Evolutionary conservation across 2,888 invertebrate genomes (phyloP).

Genomic region (Lasioglossum pauxillum): DNA sequence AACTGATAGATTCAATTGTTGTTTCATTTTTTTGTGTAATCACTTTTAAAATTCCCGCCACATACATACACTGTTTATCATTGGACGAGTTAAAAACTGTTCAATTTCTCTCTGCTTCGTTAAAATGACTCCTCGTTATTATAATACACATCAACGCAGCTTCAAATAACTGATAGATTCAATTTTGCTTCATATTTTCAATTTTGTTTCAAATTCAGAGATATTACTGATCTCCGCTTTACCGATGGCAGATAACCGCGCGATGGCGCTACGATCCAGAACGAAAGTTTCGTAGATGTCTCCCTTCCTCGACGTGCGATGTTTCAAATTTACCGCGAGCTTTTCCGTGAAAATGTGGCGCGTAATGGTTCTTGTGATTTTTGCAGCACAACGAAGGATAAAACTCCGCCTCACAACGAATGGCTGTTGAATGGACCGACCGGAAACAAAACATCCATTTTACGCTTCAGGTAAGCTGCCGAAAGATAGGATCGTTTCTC

Average conservation of each 20-base stretch:
- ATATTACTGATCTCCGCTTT: conserved; percentile 30
- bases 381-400: conserved; percentile 78
- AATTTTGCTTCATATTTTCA: no score
- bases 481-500: not conserved
- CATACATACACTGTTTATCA: no score
- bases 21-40: not conserved
- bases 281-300: not conserved
- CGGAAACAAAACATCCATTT: conserved; percentile 78
- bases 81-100: no score
- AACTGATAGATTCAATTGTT: not conserved
- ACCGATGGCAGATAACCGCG: conserved; percentile 30
- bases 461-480: conserved; percentile 81
- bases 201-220: not conserved
- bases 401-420: conserved; percentile 75
- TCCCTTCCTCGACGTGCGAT: not conserved
- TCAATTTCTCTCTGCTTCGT: no score
- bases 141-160: no score
- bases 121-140: no score
- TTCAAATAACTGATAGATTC: no score
- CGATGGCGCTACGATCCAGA: conserved; percentile 31
- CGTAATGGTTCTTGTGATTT: conserved; percentile 21
- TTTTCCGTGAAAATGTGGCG: not conserved
- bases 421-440: conserved; percentile 80
- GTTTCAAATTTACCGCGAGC: conserved; percentile 24
- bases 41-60: no score